Conservation (phyloP, 2,888 invertebrate species). For the Spialia ferax region DNA sequence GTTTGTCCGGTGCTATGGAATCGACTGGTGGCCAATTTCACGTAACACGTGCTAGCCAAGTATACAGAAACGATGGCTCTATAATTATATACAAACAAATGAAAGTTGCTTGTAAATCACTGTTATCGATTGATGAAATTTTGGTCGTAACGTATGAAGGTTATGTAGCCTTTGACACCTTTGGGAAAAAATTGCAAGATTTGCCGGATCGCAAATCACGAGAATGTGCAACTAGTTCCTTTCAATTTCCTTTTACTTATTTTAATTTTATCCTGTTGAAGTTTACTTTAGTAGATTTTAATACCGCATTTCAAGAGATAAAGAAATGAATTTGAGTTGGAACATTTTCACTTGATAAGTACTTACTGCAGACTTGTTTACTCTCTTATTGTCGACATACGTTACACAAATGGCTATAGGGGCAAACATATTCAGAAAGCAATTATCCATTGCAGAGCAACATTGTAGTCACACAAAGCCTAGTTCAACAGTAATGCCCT, state of each 20-base stretch:
- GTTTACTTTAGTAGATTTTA: no score
- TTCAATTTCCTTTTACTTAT: neutral
- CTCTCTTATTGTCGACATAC: no score
- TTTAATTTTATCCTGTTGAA: no score
- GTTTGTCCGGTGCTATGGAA: slow-evolving; percentile 29
- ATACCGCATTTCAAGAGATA: no score
- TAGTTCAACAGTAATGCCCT: slow-evolving; percentile 18
- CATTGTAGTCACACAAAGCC: slow-evolving; percentile 9
- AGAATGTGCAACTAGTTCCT: no score
- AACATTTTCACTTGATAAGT: neutral
- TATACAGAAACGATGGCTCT: slow-evolving; percentile 13
- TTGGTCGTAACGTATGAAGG: neutral
- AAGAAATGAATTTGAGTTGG: no score
- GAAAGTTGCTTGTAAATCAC: slow-evolving; percentile 31
- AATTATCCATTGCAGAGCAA: neutral
- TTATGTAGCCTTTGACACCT: neutral
- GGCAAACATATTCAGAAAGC: slow-evolving; percentile 4
- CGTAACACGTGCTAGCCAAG: slow-evolving; percentile 17
- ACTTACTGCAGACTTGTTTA: no score
- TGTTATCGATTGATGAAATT: slow-evolving; percentile 15
- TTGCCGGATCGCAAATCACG: no score
- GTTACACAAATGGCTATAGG: neutral
- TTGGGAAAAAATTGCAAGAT: neutral
- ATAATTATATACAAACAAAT: slow-evolving; percentile 34
- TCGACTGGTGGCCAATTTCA: slow-evolving; percentile 22